Conservation (phyloP, 2,113 vertebrate species). For the Pithys albifrons region DNA sequence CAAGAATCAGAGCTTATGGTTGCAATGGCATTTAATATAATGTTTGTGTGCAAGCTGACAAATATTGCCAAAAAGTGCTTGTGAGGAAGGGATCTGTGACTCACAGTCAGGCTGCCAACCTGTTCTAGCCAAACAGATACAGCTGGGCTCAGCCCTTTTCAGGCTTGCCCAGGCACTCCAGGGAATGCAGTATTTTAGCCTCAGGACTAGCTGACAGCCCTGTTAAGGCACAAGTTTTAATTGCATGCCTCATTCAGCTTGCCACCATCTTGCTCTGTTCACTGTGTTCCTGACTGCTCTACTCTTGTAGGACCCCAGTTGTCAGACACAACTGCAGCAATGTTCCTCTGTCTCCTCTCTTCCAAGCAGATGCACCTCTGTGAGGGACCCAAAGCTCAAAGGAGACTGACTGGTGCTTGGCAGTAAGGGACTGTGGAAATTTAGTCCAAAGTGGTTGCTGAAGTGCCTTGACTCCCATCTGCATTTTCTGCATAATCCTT, state of each 20-base stretch:
- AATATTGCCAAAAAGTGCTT: background rate
- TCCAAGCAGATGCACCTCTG: background rate
- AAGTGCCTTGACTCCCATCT: background rate
- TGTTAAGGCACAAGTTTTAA: fast-evolving
- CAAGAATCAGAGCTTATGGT: background rate
- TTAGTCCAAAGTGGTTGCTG: background rate
- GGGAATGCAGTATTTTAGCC: background rate
- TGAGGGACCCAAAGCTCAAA: background rate
- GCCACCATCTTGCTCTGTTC: fast-evolving
- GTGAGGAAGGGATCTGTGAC: background rate
- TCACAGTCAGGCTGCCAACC: background rate
- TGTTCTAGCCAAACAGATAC: background rate
- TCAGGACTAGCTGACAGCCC: background rate
- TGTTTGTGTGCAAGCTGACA: background rate
- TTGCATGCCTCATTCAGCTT: fast-evolving
- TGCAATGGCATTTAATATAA: background rate
- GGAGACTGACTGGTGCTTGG: background rate
- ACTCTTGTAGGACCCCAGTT: background rate
- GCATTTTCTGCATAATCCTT: background rate
- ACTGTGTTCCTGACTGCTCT: background rate
- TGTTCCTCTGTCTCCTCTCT: background rate
- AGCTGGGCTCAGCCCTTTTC: background rate
- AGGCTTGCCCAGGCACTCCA: background rate
- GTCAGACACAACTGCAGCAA: fast-evolving
- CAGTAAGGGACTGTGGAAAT: background rate